phyloP scores from a whole-genome alignment of 2,888 invertebrate genomes.

The Meteorus colon region DNA sequence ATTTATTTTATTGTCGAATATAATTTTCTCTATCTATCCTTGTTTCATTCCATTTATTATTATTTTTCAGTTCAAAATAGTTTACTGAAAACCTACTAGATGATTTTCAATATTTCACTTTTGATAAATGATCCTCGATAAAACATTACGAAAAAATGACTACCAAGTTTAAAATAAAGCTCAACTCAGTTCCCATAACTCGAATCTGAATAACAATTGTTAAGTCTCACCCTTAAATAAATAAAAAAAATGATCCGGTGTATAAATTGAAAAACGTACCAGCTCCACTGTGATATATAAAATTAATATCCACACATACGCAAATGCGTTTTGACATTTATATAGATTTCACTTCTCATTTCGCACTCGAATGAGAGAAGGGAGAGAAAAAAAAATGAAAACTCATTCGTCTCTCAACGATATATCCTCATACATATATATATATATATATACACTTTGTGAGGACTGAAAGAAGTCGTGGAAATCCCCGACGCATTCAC shows the following conservation, averaged over 20 bases:
- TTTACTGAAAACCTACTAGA: no score
- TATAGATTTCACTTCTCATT: conserved; percentile 1
- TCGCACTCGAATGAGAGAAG: not conserved
- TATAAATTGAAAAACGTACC: no score
- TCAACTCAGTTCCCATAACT: no score
- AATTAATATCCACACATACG: not conserved
- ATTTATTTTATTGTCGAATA: not conserved
- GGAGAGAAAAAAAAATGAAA: conserved; percentile 7
- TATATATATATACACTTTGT: not conserved
- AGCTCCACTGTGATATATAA: not conserved
- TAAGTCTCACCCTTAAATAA: no score
- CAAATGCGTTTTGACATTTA: not conserved
- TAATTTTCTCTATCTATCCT: not conserved
- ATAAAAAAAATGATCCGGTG: no score
- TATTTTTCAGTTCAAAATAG: no score
- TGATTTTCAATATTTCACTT: no score
- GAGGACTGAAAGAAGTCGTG: conserved; percentile 28
- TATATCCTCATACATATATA: not conserved
- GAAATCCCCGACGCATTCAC: conserved; percentile 30
- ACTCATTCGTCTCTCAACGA: conserved; percentile 4
- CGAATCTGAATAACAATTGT: no score
- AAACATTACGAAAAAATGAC: no score
- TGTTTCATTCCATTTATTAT: no score
- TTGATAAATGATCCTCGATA: no score
- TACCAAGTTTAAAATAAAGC: no score